A percentile compares a stretch with the other conserved stretches of the same genome.
Evolutionary conservation across 2,888 invertebrate species (phyloP).

Genomic region (Eledone cirrhosa): DNA sequence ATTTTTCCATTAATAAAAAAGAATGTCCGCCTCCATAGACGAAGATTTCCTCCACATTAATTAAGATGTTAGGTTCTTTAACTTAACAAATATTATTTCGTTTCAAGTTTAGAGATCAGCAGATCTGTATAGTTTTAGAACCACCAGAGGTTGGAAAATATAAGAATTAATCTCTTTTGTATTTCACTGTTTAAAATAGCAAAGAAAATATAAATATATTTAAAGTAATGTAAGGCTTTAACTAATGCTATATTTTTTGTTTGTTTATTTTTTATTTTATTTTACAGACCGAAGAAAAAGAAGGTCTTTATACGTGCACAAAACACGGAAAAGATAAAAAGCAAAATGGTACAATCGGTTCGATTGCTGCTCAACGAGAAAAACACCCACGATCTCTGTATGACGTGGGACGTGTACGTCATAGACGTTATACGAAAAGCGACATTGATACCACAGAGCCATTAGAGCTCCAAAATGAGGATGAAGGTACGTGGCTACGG

Average conservation of each 20-base stretch:
- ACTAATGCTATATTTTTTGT: neutral
- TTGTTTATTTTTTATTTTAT: neutral
- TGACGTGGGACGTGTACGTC: conserved; percentile 20
- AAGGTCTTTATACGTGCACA: conserved; percentile 37
- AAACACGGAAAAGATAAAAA: conserved; percentile 32
- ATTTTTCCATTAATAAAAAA: no score
- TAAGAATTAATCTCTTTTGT: no score
- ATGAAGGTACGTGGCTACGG: conserved; percentile 19
- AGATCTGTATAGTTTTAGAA: no score
- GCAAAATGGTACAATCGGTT: conserved; percentile 14
- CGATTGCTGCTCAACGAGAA: conserved; percentile 15
- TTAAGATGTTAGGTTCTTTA: no score
- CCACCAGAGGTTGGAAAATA: no score
- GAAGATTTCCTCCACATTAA: no score
- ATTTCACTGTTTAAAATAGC: no score
- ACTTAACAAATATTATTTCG: no score
- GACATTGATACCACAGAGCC: conserved; percentile 3
- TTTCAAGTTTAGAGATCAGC: no score
- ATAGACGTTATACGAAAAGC: conserved; percentile 14
- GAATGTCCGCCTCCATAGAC: no score
- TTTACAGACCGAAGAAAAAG: conserved; percentile 43
- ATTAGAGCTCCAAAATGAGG: neutral
- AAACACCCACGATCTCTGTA: conserved; percentile 28
- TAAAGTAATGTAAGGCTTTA: conserved; percentile 31
- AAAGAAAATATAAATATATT: no score